Base-by-base conservation (phyloP, 2,113 vertebrate genomes). In the Stegastes partitus region DNA sequence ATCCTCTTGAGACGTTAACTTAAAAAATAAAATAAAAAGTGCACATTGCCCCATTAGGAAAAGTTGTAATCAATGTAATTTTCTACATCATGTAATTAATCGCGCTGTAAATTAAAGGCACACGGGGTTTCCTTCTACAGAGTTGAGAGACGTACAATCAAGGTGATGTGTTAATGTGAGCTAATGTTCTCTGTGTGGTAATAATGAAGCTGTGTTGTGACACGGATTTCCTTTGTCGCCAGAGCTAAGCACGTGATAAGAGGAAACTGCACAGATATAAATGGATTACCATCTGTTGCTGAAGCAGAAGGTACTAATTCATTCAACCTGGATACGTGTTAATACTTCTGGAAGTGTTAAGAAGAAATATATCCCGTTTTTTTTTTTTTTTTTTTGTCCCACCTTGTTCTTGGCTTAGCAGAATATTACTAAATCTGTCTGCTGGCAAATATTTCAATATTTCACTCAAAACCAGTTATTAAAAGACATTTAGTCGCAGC, bases 1-100 rank as follows among this genome's bases (percentile, higher is more conserved):
- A 81, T 78, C 62, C 74, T 65, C 59, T 77, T 67, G 65, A 77
- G 59, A 53, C 64, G 19, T 58, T 68, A 44, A 67, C 77, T 74
- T 50, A 11, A 9, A 47, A 53, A 25, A 57, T 61, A 37, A 55
- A 42, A 47, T 21, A 9, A 53, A 47, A n/a, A n/a, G n/a, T 23
- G 45, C 42, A 54, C 50, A 69, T 16, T 51, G 39, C 71, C 74
- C 31, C 25, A 57, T 55, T 67, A 45, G 15, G 12, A 66, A 37
- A 76, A 66, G n/a, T 79, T 39, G 25, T 23, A 70, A 87, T 77
- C 45, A 67, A n/a, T 71, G 42, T 19, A 18, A 15, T 66, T 77
- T 74, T 79, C 14, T 54, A 25, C 25, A 62, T 47, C 37, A 25
- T 72, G 42, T 66, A 77, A 79, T 84, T 73, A 63, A 49, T 55